These are phyloP conservation scores for Gallinago undulata DNA, from an alignment of 2,113 vertebrate genomes.

Conservation along the genomic window DNA sequence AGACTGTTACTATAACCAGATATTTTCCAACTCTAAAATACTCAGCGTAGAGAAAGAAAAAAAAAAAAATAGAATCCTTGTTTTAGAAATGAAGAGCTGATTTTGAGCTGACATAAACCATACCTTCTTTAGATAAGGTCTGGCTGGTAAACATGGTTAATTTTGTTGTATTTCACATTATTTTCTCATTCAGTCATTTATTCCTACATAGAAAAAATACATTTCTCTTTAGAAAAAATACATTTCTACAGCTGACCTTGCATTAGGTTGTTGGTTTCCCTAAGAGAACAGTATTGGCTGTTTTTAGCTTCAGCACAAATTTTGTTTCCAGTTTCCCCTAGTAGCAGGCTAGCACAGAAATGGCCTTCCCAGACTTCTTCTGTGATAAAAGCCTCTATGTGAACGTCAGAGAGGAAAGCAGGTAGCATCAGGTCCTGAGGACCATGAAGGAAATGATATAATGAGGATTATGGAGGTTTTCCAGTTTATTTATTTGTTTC, in stretches of 20 bases:
- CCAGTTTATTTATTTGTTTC: background rate
- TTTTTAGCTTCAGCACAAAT: background rate
- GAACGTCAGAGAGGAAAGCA: background rate
- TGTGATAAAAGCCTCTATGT: background rate
- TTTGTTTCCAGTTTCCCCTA: background rate
- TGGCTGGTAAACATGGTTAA: background rate
- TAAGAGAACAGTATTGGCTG: background rate
- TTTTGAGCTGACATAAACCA: background rate
- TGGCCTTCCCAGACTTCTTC: background rate
- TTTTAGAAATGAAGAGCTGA: background rate
- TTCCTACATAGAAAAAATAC: background rate
- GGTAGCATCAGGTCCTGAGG: background rate
- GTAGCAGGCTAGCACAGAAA: background rate
- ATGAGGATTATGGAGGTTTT: background rate
- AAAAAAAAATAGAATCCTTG: background rate
- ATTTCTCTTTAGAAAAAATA: background rate
- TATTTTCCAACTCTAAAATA: background rate
- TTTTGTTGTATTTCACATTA: background rate
- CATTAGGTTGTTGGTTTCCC: background rate
- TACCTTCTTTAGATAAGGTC: background rate
- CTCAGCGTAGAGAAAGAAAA: background rate
- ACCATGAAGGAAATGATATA: background rate
- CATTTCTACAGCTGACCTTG: background rate
- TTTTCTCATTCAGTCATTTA: background rate
- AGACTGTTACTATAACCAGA: background rate